These are phyloP conservation scores for Drosophila kanapiae DNA, from an alignment of 1,140 invertebrate species.

Conservation along the genomic window DNA sequence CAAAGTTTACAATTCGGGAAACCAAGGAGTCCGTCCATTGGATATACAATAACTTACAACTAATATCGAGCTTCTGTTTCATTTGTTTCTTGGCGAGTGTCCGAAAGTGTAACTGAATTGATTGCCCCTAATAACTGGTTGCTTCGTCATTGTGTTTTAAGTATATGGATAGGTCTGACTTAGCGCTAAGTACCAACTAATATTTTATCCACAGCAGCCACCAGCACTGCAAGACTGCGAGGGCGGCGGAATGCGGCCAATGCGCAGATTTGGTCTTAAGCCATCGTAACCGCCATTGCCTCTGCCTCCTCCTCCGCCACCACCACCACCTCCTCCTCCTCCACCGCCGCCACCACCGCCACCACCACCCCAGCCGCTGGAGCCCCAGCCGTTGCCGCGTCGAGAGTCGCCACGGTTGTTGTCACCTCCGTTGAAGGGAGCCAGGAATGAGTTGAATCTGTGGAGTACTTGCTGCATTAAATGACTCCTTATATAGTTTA, in stretches of 20 bases:
- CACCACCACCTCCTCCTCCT: conserved; percentile 38
- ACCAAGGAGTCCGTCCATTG: not conserved
- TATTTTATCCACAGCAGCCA: conserved; percentile 63
- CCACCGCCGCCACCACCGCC: conserved; percentile 3
- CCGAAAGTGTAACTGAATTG: not conserved
- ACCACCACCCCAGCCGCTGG: conserved; percentile 15
- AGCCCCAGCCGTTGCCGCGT: conserved; percentile 27
- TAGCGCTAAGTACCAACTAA: not conserved
- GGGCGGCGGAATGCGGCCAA: conserved; percentile 63
- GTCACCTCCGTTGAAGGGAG: conserved; percentile 56
- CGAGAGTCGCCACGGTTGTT: conserved; percentile 28
- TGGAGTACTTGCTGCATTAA: not conserved
- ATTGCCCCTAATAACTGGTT: too few species aligned
- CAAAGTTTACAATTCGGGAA: not conserved
- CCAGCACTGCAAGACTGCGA: conserved; percentile 38
- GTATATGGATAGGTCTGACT: not conserved
- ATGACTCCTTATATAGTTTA: too few species aligned
- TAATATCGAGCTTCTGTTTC: conserved; percentile 11
- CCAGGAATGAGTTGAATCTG: conserved; percentile 63
- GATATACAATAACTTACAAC: conserved; percentile 4
- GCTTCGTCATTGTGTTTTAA: conserved; percentile 8
- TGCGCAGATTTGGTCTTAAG: conserved; percentile 64
- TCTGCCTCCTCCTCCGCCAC: conserved; percentile 54
- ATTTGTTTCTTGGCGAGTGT: not conserved
- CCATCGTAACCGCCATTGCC: conserved; percentile 42